Base-by-base conservation (phyloP, 2,888 invertebrate genomes). In the Caenorhabditis virilis region DNA sequence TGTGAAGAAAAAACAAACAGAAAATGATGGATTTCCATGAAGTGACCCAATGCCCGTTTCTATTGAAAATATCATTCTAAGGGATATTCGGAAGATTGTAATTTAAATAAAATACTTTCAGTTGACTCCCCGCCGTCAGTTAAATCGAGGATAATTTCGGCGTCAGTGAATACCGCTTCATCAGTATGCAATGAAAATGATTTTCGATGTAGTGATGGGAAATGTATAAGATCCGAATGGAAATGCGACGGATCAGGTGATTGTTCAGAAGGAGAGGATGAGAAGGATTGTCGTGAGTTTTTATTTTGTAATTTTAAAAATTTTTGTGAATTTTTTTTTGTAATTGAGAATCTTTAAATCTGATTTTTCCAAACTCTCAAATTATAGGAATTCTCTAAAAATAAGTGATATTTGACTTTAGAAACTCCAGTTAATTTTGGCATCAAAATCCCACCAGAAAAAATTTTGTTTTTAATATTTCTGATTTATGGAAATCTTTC, bases 181-280 rank as follows among this genome's bases (percentile, higher is more conserved):
- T 62, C 71, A 6, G 74, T 71, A 1, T 83, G 83, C 56, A 73
- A 78, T 18, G 82, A 82, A 46, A 76, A 69, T 45, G 82, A 85
- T 68, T 85, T 84, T 67, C 64, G 82, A 13, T 85, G 83, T 60
- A 66, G 69, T 49, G 78, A 82, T 57, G 95, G 95, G 0, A 92
- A 94, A 84, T 98, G 97, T 84, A 93, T 98, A 76, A 92, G 94
- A 0, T 39, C 63, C 30, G 79, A 79, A 53, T 82, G 80, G 80
- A 62, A 74, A 51, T 81, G 81, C 65, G 81, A 81, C 45, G 79
- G 80, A 13, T 78, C 77, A 11, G 81, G 79, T 78, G 95, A 97
- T 85, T 97, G 97, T 82, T 70, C 77, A 7, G 71, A 74, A n/a
- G 81, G 81, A 33, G 79, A 79, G 58, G 82, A 82, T 63, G 82